Conservation (phyloP, 1,140 invertebrate species). For the Orussus abietinus region DNA sequence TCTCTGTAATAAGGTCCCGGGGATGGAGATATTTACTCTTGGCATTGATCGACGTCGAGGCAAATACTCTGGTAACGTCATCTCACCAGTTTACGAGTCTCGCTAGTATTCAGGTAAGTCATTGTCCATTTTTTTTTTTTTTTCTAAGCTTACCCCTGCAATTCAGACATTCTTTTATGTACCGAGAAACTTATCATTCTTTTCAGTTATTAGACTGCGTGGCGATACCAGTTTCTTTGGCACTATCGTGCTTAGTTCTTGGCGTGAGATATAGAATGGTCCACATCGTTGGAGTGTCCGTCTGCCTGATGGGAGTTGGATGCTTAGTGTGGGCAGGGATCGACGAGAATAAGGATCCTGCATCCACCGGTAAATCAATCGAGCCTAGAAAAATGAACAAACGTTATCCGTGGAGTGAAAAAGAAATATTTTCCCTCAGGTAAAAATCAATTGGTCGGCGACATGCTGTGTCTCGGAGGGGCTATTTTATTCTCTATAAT, state of each 20-base stretch:
- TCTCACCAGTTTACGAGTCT: conserved; percentile 69
- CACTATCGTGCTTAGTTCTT: conserved; percentile 67
- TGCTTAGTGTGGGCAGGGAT: conserved; percentile 82
- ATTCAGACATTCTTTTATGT: conserved; percentile 5
- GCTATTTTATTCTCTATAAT: conserved; percentile 77
- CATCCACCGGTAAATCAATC: conserved; percentile 55
- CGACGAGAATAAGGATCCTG: conserved; percentile 57
- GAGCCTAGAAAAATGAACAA: not conserved
- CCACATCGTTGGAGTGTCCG: conserved; percentile 75
- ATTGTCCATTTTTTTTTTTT: conserved; percentile 3
- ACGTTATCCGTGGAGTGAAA: no score
- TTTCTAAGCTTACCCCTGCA: not conserved
- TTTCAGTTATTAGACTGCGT: conserved; percentile 84
- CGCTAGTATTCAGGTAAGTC: conserved; percentile 59
- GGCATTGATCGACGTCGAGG: conserved; percentile 76
- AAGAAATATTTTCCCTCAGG: conserved; percentile 58
- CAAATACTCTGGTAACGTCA: conserved; percentile 70
- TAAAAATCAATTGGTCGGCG: conserved; percentile 75
- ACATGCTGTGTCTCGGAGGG: conserved; percentile 79
- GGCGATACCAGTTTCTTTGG: conserved; percentile 77
- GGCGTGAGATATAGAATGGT: conserved; percentile 68
- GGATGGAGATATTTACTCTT: conserved; percentile 73
- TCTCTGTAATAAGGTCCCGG: conserved; percentile 64
- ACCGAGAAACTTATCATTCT: no score
- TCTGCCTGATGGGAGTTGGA: conserved; percentile 78